Evolutionary conservation across 2,113 vertebrate genomes (phyloP).

Genomic region (Proterorhinus semilunaris): DNA sequence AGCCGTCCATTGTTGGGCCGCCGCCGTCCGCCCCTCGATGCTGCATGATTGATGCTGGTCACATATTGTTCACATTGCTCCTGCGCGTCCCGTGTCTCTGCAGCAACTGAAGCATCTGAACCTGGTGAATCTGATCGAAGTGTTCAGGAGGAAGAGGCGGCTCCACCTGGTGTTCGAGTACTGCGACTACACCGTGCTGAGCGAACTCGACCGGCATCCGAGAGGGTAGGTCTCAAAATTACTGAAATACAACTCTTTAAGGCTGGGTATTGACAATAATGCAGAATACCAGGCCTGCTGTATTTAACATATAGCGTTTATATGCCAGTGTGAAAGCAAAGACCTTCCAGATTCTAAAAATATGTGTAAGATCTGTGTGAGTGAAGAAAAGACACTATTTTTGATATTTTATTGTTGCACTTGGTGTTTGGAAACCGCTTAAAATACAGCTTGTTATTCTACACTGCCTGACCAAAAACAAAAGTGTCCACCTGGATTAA

Average conservation of each 20-base stretch:
- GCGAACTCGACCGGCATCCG: slow-evolving; percentile 88
- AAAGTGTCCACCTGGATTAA: no score
- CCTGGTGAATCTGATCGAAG: slow-evolving; percentile 92
- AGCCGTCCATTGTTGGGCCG: background rate
- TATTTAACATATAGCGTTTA: no score
- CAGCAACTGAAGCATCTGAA: slow-evolving; percentile 97
- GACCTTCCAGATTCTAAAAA: no score
- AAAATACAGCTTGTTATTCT: no score
- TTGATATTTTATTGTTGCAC: no score
- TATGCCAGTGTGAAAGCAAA: no score
- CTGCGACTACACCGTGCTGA: slow-evolving; percentile 93
- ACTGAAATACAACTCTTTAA: background rate
- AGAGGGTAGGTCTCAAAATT: slow-evolving; percentile 75
- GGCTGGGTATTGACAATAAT: no score
- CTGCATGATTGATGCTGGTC: background rate
- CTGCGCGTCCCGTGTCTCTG: slow-evolving; percentile 24
- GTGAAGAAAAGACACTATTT: no score
- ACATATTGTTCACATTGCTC: background rate
- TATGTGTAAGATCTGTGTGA: no score
- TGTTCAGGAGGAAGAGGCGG: slow-evolving; percentile 88
- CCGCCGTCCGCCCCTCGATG: background rate
- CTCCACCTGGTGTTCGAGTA: slow-evolving; percentile 96
- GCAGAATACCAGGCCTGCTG: no score
- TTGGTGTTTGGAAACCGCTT: no score
- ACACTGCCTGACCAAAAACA: no score